Conservation (phyloP, 2,888 invertebrate genomes). For the Pollenia angustigena region DNA sequence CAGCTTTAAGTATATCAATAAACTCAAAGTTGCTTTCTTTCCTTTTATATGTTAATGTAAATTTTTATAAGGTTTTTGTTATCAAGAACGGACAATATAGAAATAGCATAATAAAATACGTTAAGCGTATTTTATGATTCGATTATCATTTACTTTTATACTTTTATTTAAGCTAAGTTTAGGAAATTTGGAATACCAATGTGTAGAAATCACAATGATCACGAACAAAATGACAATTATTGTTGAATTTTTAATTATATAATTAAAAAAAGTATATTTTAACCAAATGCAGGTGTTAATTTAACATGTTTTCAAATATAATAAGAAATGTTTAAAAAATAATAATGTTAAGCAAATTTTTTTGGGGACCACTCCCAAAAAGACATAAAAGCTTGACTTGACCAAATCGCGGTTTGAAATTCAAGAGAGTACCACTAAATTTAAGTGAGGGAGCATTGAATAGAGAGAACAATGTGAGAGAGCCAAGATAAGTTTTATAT, state of each 20-base stretch:
- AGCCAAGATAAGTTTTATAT: constrained; percentile 15
- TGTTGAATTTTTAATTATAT: constrained; percentile 50
- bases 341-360: constrained; percentile 30
- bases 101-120: too few relatives aligned
- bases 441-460: constrained; percentile 41
- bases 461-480: constrained; percentile 28
- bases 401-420: constrained; percentile 54
- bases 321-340: constrained; percentile 37
- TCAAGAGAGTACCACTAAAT: constrained; percentile 12
- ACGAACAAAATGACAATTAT: constrained; percentile 14
- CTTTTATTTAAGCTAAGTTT: too few relatives aligned
- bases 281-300: constrained; percentile 59
- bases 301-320: constrained; percentile 14
- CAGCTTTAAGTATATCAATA: too few relatives aligned
- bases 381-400: constrained; percentile 65
- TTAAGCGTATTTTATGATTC: too few relatives aligned
- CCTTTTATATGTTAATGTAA: too few relatives aligned
- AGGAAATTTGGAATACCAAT: too few relatives aligned
- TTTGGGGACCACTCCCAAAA: constrained; percentile 73
- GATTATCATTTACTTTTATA: too few relatives aligned
- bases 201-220: not conserved
- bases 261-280: constrained; percentile 32
- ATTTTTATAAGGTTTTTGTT: too few relatives aligned
- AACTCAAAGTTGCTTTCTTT: too few relatives aligned
- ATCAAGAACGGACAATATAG: too few relatives aligned